A percentile compares a stretch with the other conserved stretches of the same genome.
These are phyloP conservation scores for Chalcis sispes DNA, from an alignment of 2,888 invertebrate genomes.

Conservation along the genomic window DNA sequence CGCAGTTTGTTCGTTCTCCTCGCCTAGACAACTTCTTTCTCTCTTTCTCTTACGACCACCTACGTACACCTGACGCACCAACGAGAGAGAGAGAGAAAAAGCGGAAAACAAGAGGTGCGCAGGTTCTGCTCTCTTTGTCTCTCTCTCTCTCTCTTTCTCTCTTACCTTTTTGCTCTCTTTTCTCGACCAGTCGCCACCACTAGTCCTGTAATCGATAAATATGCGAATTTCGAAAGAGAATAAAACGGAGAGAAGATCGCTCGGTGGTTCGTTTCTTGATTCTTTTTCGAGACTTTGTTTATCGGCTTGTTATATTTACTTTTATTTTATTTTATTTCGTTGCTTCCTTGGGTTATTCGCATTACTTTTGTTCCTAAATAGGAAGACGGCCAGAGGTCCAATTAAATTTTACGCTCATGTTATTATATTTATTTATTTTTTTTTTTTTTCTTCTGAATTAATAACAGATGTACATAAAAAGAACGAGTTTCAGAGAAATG, in stretches of 20 bases:
- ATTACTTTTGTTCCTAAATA: slow-evolving; percentile 46
- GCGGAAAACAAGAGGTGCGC: slow-evolving; percentile 1
- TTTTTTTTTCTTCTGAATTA: too few relatives aligned
- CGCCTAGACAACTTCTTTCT: slow-evolving; percentile 5
- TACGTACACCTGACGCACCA: slow-evolving; percentile 57
- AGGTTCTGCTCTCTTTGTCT: too few relatives aligned
- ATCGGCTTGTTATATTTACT: slow-evolving; percentile 41
- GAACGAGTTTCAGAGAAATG: too few relatives aligned
- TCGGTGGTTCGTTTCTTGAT: slow-evolving; percentile 1
- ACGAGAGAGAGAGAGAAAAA: slow-evolving; percentile 14
- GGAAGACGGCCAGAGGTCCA: slow-evolving; percentile 30
- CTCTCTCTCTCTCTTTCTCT: too few relatives aligned
- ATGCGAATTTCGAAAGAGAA: slow-evolving; percentile 40
- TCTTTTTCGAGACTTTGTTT: slow-evolving; percentile 31
- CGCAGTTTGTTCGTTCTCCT: slow-evolving; percentile 18
- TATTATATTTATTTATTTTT: neutral
- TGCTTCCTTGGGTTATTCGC: slow-evolving; percentile 18
- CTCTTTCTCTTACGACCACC: slow-evolving; percentile 44
- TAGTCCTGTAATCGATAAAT: slow-evolving; percentile 50
- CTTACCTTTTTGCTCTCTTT: too few relatives aligned
- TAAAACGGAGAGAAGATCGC: neutral
- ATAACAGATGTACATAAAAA: too few relatives aligned
- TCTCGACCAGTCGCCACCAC: too few relatives aligned
- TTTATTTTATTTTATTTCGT: slow-evolving; percentile 23
- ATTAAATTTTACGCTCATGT: slow-evolving; percentile 46